phyloP scores from a whole-genome alignment of 2,797 vertebrate species.

The Podarcis siculus region DNA sequence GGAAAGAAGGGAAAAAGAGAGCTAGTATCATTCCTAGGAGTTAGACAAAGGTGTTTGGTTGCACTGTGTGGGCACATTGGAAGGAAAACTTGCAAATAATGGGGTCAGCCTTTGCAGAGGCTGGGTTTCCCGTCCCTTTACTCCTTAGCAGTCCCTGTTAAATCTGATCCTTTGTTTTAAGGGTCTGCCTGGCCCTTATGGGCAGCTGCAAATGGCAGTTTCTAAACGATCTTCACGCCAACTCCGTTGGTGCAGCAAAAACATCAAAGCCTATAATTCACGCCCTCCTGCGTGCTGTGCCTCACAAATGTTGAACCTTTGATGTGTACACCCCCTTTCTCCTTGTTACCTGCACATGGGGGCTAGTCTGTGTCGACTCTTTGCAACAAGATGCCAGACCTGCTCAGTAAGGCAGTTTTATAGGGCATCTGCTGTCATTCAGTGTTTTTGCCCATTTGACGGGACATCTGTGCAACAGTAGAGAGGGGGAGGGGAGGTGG shows the following conservation, averaged over 20 bases:
- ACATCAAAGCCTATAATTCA: conserved; percentile 76
- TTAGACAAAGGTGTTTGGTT: neutral
- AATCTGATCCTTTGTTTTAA: conserved; percentile 73
- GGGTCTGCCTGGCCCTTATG: conserved; percentile 67
- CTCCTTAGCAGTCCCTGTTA: conserved; percentile 56
- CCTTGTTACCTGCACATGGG: conserved; percentile 61
- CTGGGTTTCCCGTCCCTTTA: conserved; percentile 35
- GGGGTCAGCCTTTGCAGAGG: conserved; percentile 18
- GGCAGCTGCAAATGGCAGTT: conserved; percentile 69
- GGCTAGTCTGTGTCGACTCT: conserved; percentile 65
- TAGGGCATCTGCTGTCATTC: conserved; percentile 74
- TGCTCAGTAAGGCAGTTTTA: conserved; percentile 68
- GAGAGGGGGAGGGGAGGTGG: conserved; percentile 50
- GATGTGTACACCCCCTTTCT: conserved; percentile 67
- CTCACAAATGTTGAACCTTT: conserved; percentile 73
- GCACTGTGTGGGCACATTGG: neutral
- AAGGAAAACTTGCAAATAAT: conserved; percentile 6
- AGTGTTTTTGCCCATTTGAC: conserved; percentile 63
- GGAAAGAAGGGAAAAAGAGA: neutral
- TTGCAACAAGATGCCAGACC: conserved; percentile 69
- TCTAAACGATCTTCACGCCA: conserved; percentile 73
- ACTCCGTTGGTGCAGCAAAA: conserved; percentile 63
- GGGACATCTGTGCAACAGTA: conserved; percentile 58
- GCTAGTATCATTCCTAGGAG: neutral
- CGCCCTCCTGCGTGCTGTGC: conserved; percentile 71